Evolutionary conservation across 2,888 invertebrate species (phyloP).

Genomic region (Phaedon cochleariae): DNA sequence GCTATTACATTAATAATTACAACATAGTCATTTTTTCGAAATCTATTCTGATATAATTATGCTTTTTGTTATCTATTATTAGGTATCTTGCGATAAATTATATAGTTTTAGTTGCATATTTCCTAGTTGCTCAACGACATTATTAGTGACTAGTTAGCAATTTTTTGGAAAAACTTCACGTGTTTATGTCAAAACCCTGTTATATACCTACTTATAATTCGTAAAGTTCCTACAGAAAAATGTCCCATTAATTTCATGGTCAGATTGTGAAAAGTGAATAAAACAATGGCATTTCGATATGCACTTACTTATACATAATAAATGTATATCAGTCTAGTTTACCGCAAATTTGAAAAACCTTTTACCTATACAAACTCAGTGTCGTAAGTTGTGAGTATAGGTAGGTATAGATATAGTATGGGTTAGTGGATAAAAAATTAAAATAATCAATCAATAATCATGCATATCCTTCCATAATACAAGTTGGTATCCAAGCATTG

Average conservation of each 20-base stretch:
- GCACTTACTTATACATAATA: too few relatives aligned
- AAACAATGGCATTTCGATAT: slow-evolving; percentile 12
- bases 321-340: background rate
- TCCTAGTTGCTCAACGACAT: slow-evolving; percentile 8
- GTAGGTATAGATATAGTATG: too few relatives aligned
- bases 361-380: too few relatives aligned
- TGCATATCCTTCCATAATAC: too few relatives aligned
- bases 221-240: background rate
- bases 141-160: background rate
- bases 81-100: slow-evolving; percentile 1
- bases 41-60: slow-evolving; percentile 7
- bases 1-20: too few relatives aligned
- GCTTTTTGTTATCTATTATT: background rate
- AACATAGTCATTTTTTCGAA: slow-evolving; percentile 4
- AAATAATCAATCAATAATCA: too few relatives aligned
- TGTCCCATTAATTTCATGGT: slow-evolving; percentile 10
- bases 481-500: too few relatives aligned
- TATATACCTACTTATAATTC: background rate
- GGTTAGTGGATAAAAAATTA: too few relatives aligned
- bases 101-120: slow-evolving; percentile 9
- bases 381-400: too few relatives aligned
- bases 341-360: slow-evolving; percentile 10
- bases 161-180: slow-evolving; percentile 9
- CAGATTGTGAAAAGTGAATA: slow-evolving; percentile 9
- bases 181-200: background rate